Conservation (phyloP, 2,797 vertebrate genomes). For the Takifugu ocellatus region DNA sequence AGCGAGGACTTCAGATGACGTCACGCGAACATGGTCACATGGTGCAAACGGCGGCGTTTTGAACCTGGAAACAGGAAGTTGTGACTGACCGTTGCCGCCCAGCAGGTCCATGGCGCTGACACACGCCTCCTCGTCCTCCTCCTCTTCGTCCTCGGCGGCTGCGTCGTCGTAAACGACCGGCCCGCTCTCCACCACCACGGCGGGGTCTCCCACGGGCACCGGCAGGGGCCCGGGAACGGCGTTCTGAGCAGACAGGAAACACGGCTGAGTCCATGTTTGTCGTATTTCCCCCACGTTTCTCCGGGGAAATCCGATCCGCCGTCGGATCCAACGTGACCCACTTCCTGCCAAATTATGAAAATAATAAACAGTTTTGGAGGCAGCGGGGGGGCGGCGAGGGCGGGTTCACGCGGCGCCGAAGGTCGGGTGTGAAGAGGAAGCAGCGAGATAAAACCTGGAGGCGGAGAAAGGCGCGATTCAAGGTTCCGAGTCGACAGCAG, state of each 20-base stretch:
- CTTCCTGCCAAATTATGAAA: slow-evolving; percentile 36
- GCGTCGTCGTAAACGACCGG: slow-evolving; percentile 86
- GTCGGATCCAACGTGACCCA: slow-evolving; percentile 25
- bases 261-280: slow-evolving; percentile 20
- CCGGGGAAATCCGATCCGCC: slow-evolving; percentile 33
- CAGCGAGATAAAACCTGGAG: no score
- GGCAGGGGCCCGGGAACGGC: slow-evolving; percentile 23
- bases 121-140: slow-evolving; percentile 90
- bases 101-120: slow-evolving; percentile 90
- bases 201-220: slow-evolving; percentile 10
- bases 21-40: background rate
- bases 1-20: no score
- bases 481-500: no score
- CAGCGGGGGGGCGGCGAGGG: slow-evolving; percentile 7
- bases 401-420: background rate
- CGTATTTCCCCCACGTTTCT: slow-evolving; percentile 24
- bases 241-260: slow-evolving; percentile 36
- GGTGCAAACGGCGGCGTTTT: no score
- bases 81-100: slow-evolving; percentile 80
- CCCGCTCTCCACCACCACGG: slow-evolving; percentile 87
- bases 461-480: no score
- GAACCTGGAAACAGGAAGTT: no score
- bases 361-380: slow-evolving; percentile 19
- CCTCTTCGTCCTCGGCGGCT: slow-evolving; percentile 82
- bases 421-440: no score